A percentile compares a stretch with the other conserved stretches of the same genome.
Evolutionary conservation across 2,113 vertebrate genomes (phyloP).

Genomic region (Pelecanus crispus): DNA sequence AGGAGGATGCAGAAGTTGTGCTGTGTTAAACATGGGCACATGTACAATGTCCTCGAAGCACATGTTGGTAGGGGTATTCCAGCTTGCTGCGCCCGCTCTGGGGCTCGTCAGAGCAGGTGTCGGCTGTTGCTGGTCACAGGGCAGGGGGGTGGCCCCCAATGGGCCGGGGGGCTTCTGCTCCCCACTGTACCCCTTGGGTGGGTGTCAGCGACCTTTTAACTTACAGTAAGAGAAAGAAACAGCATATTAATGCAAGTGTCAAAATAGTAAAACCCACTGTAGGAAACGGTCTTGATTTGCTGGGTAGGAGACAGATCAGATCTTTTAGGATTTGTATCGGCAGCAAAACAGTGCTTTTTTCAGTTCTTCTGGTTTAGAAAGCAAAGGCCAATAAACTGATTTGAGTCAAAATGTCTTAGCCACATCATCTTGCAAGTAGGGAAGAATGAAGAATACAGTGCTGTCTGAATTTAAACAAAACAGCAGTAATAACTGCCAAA

Average conservation of each 20-base stretch:
- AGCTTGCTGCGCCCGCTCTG: not conserved
- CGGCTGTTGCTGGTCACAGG: slow-evolving; percentile 74
- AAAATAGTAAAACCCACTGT: not conserved
- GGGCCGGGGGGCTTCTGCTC: not conserved
- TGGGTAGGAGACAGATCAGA: not conserved
- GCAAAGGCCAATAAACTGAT: not conserved
- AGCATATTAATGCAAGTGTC: not conserved
- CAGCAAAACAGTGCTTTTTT: not conserved
- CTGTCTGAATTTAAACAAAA: not conserved
- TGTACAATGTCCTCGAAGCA: not conserved
- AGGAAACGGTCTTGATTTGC: not conserved
- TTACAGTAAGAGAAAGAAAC: not conserved
- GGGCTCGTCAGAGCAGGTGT: not conserved
- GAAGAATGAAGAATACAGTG: not conserved
- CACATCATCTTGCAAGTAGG: not conserved
- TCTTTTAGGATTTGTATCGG: not conserved
- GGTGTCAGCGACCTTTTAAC: not conserved
- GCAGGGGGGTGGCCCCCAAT: not conserved
- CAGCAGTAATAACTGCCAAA: not conserved
- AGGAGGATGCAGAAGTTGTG: not conserved
- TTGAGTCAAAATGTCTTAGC: not conserved
- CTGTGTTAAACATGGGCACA: not conserved
- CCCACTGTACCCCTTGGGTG: not conserved
- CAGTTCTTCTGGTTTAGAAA: not conserved
- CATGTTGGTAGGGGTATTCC: not conserved